Evolutionary conservation across 2,888 invertebrate species (phyloP), one percentile per base, ranked within the genome.

Genomic region (Microchrysa polita): DNA sequence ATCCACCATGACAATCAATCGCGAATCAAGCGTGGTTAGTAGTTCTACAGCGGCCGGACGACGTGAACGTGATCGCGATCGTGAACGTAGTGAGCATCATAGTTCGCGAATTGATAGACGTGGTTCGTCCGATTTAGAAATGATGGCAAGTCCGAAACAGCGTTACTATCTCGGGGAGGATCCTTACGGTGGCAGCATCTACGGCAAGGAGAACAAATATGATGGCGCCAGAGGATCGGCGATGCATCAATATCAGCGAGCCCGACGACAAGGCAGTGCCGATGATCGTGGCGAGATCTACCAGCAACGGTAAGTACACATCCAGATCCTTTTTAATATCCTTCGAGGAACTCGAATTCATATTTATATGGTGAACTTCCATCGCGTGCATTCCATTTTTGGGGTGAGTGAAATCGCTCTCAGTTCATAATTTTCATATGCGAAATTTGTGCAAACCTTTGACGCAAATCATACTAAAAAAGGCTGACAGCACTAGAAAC

Each of bases 141-240:
- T 80, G 55, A 80, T 84, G 34, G 81, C 83, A n/a, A 86, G 85
- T 77, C 91, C 91, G 12, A 88, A 91, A 77, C 92, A 92, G 81
- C 89, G 92, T 78, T 94, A 94, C 86, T 94, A 94, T 84, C 88
- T 94, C 78, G 94, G 94, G 52, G 94, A 94, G 86, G 94, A 94
- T 87, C 94, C 94, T 34, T 94, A 93, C 83, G 92, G 91, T 74
- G 90, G 91, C 23, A 92, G 92, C 84, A 92, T 93, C 82, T 94
- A 93, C 84, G 93, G 94, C 76, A 89, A 92, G 80, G 94, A 94
- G 85, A 93, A 93, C 84, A 92, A 93, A 82, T 93, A 94, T 86
- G 92, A 91, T 84, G 90, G 90, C 81, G 87, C 87, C 18, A 88
- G 87, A 84, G 85, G 89, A 76, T 73, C 73, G 5, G 63, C 20